Conservation (phyloP, 2,113 vertebrate genomes). For the Mus musculus region DNA sequence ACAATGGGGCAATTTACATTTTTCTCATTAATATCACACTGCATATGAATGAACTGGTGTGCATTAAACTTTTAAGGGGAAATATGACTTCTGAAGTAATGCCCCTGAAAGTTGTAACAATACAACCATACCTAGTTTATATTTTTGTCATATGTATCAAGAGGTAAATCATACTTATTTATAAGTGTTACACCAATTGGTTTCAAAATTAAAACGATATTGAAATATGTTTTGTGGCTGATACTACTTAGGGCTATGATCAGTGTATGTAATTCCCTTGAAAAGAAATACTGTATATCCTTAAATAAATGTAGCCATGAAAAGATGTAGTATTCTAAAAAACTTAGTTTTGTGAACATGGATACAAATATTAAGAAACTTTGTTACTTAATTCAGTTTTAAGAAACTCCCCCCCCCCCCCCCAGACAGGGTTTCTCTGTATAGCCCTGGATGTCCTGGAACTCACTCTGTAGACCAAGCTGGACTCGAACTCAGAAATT, state of each 20-base stretch:
- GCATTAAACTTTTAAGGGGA: not conserved
- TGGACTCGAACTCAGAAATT: no score
- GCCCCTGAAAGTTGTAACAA: not conserved
- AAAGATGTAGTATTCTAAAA: slow-evolving; percentile 2
- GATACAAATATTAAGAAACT: slow-evolving; percentile 31
- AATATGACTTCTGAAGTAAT: not conserved
- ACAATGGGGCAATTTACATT: not conserved
- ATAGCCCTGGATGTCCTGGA: no score
- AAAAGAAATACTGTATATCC: not conserved
- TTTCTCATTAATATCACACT: not conserved
- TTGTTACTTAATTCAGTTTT: slow-evolving; percentile 16
- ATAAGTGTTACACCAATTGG: not conserved
- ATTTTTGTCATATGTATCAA: not conserved
- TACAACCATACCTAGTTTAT: not conserved
- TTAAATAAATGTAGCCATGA: slow-evolving; percentile 1
- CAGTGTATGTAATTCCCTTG: not conserved
- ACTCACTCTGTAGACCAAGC: no score
- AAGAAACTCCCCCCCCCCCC: not conserved
- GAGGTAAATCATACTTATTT: slow-evolving; percentile 15
- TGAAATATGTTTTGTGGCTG: not conserved
- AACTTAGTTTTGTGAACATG: not conserved
- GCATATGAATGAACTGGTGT: not conserved
- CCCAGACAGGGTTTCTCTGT: no score
- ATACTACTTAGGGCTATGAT: not conserved
- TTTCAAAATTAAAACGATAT: not conserved